These are phyloP conservation scores for Paralichthys olivaceus DNA, from an alignment of 2,113 vertebrate genomes.

Conservation along the genomic window DNA sequence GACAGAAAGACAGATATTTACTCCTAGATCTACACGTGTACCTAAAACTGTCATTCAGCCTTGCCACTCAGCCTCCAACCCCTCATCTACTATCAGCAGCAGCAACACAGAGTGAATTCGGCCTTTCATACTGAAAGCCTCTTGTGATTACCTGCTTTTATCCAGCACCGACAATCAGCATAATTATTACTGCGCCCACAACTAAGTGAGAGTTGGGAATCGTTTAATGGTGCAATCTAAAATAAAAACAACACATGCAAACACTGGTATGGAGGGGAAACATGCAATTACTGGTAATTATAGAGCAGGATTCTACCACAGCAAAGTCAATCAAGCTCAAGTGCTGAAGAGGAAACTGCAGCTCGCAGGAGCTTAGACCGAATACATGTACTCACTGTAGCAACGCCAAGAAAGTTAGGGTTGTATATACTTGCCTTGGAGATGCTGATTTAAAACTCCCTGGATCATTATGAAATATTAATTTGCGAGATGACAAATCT, in stretches of 20 bases:
- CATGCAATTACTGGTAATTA: constrained; percentile 79
- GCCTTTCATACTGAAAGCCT: constrained; percentile 56
- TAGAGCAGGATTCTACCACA: constrained; percentile 51
- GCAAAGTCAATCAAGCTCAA: constrained; percentile 64
- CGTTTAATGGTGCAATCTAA: constrained; percentile 70
- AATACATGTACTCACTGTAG: constrained; percentile 28
- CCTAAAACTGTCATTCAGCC: constrained; percentile 12
- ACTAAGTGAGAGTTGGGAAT: constrained; percentile 65
- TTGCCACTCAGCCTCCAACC: constrained; percentile 16
- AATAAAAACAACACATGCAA: constrained; percentile 78
- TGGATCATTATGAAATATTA: constrained; percentile 69
- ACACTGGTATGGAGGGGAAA: constrained; percentile 70
- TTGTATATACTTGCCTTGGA: constrained; percentile 11
- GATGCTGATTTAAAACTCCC: constrained; percentile 59
- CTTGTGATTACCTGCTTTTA: constrained; percentile 65
- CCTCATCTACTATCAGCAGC: constrained; percentile 30
- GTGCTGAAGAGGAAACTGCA: constrained; percentile 43
- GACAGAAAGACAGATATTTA: background rate
- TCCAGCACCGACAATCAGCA: constrained; percentile 65
- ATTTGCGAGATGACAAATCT: constrained; percentile 67
- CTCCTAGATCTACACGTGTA: background rate
- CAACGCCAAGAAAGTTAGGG: constrained; percentile 40
- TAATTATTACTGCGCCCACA: constrained; percentile 71
- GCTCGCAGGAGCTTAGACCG: constrained; percentile 27
- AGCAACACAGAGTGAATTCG: constrained; percentile 27